These are phyloP conservation scores for Coregonus suidteri DNA, from an alignment of 2,797 vertebrate species.

Conservation along the genomic window DNA sequence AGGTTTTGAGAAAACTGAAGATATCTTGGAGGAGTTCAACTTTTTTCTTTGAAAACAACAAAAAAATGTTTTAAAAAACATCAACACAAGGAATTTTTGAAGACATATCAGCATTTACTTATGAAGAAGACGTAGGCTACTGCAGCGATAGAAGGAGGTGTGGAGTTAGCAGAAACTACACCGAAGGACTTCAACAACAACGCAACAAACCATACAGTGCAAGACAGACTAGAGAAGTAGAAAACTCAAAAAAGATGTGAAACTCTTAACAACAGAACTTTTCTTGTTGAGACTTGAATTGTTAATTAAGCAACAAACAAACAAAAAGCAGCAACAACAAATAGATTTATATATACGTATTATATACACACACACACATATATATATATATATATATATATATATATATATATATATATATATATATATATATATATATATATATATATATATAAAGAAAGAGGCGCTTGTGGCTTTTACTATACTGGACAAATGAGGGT, in stretches of 20 bases:
- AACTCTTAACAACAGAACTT: slow-evolving; percentile 50
- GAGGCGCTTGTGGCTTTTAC: slow-evolving; percentile 81
- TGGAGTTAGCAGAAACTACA: slow-evolving; percentile 27
- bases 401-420: slow-evolving; percentile 81
- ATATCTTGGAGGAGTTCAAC: slow-evolving; percentile 76
- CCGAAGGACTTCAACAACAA: slow-evolving; percentile 58
- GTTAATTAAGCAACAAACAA: slow-evolving; percentile 84
- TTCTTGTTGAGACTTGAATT: slow-evolving; percentile 82
- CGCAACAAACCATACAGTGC: slow-evolving; percentile 62
- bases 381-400: slow-evolving; percentile 80
- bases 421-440: slow-evolving; percentile 81
- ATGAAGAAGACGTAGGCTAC: slow-evolving; percentile 70
- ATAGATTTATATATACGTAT: slow-evolving; percentile 87
- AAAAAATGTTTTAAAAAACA: slow-evolving; percentile 72
- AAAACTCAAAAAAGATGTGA: slow-evolving; percentile 64
- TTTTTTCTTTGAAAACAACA: slow-evolving; percentile 70
- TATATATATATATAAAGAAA: slow-evolving; percentile 80
- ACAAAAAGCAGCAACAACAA: slow-evolving; percentile 82
- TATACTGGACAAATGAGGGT: slow-evolving; percentile 86
- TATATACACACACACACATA: slow-evolving; percentile 78
- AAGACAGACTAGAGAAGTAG: slow-evolving; percentile 58
- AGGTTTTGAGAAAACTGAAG: slow-evolving; percentile 78
- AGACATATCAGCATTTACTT: slow-evolving; percentile 86
- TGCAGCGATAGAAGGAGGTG: slow-evolving; percentile 47
- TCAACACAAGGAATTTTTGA: slow-evolving; percentile 72